Base-by-base conservation (phyloP, 2,113 vertebrate genomes). In the Prunella fulvescens region DNA sequence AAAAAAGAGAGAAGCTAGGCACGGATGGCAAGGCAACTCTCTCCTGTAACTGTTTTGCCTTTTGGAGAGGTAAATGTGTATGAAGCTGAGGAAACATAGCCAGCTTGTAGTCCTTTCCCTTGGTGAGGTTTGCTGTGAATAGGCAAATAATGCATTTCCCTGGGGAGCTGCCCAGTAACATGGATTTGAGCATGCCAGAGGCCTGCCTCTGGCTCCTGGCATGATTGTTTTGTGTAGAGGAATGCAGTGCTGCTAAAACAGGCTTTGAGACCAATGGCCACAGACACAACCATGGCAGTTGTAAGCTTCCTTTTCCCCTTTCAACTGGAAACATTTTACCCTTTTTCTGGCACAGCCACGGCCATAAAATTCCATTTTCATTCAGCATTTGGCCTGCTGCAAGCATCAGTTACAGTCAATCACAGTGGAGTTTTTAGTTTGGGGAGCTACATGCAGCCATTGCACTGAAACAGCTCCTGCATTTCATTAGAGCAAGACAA, bases 401-500 rank as follows among this genome's bases (percentile, higher is more conserved):
- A 79, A 83, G 14, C 53, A 78, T 23, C 67, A 77, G 18, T 73
- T 82, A n/a, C 66, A 76, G 45, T 25, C 37, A 19, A 1, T 51
- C 71, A 45, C 31, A 42, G 28, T 7, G 24, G 40, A 45, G 12
- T 10, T 93, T 88, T 83, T 24, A 62, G 33, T 92, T 60, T 83
- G 28, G 64, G 28, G 17, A 70, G 22, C 39, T 48, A 1, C 65
- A 31, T 58, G n/a, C 18, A 81, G 67, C 47, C 62, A 79, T 33
- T 53, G 2, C 18, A 24, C 28, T 86, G 69, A 57, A 88, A 40
- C 19, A 86, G 14, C 31, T 17, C 23, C 35, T 45, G 17, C 9
- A 74, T 88, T 96, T 92, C 57, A 69, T 81, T 79, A 81, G 51
- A 81, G 19, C 12, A 74, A 33, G 72, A 53, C 57, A 86, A 96